A percentile compares a stretch with the other conserved stretches of the same genome.
Conservation (phyloP, 1,140 invertebrate species). For the Cyrtorhinus lividipennis region DNA sequence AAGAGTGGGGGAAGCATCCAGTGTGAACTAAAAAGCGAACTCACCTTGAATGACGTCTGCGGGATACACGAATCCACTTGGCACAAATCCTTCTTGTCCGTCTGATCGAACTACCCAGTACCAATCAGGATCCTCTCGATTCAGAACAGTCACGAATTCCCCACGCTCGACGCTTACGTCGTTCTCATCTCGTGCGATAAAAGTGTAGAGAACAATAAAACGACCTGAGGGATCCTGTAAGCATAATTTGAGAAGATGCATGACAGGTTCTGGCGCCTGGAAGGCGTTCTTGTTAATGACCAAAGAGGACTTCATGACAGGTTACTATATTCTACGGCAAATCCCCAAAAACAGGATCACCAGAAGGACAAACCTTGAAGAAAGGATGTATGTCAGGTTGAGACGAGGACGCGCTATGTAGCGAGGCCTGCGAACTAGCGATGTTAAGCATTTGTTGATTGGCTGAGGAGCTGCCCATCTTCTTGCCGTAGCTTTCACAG, state of each 20-base stretch:
- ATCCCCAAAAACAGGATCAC: background rate
- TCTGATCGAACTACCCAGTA: conserved; percentile 86
- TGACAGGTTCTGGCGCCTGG: background rate
- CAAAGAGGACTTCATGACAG: background rate
- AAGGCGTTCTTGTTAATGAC: too few species aligned
- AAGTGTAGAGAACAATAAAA: conserved; percentile 85
- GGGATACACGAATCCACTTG: conserved; percentile 86
- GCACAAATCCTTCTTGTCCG: conserved; percentile 89
- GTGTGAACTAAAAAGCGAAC: too few species aligned
- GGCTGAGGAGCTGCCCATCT: conserved; percentile 37
- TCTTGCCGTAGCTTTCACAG: conserved; percentile 44
- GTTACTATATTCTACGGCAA: background rate
- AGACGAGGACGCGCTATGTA: conserved; percentile 43
- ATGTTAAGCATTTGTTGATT: conserved; percentile 34
- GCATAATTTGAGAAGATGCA: background rate
- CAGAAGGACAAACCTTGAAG: conserved; percentile 61
- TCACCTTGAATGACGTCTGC: conserved; percentile 62
- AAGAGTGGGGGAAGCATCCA: too few species aligned
- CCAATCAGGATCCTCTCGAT: conserved; percentile 89
- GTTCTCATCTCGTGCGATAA: conserved; percentile 83
- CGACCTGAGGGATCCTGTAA: conserved; percentile 62
- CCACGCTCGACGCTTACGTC: conserved; percentile 85
- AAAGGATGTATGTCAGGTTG: conserved; percentile 67
- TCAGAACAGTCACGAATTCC: conserved; percentile 87
- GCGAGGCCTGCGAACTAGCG: conserved; percentile 40